phyloP scores from a whole-genome alignment of 2,113 vertebrate species.

The Stigmatopora nigra region DNA sequence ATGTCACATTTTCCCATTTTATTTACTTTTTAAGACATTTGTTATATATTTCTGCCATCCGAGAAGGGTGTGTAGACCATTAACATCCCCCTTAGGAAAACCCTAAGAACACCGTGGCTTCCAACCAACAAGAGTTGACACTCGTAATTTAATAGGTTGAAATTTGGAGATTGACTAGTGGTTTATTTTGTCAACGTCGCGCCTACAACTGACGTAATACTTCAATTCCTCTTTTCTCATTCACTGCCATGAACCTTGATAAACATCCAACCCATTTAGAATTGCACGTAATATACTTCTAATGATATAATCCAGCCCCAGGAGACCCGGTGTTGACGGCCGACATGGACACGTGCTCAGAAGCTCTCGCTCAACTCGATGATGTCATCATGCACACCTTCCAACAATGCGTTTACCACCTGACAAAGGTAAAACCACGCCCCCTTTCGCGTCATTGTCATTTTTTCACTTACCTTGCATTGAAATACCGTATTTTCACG shows the following conservation, averaged over 20 bases:
- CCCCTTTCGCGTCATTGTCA: too few species aligned
- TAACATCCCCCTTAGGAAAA: background rate
- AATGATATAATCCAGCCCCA: constrained; percentile 44
- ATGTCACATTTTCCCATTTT: too few species aligned
- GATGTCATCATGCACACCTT: constrained; percentile 94
- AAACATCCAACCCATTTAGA: too few species aligned
- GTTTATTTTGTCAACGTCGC: background rate
- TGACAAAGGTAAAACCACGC: constrained; percentile 76
- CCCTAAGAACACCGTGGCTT: background rate
- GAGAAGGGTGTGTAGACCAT: background rate
- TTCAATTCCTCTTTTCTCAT: too few species aligned
- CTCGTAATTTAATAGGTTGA: background rate
- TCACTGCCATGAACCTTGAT: too few species aligned
- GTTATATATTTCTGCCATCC: background rate
- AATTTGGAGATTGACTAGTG: background rate
- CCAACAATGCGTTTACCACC: constrained; percentile 90
- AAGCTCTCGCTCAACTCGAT: constrained; percentile 85
- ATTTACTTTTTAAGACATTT: too few species aligned
- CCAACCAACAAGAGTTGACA: background rate
- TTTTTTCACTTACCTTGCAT: background rate
- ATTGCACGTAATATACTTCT: background rate
- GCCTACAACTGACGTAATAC: background rate
- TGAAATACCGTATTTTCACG: too few species aligned
- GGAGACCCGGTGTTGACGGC: constrained; percentile 76
- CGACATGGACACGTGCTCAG: constrained; percentile 86